Conservation (phyloP, 2,888 invertebrate species). For the Drosophila multiciliata region DNA sequence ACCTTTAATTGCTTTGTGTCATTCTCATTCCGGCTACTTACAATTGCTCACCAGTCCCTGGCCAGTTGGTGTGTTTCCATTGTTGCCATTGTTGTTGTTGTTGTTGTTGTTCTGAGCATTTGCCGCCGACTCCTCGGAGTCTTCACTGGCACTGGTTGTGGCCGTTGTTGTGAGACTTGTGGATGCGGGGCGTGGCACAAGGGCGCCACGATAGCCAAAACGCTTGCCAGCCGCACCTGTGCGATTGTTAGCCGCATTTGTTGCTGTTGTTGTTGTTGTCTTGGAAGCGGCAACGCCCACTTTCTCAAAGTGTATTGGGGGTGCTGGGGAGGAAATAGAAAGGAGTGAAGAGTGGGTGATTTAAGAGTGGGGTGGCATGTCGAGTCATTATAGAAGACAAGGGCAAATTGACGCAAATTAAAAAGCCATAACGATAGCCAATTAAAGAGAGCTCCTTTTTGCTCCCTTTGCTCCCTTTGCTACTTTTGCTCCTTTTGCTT, state of each 20-base stretch:
- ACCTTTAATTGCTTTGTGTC: slow-evolving; percentile 1
- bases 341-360: slow-evolving; percentile 7
- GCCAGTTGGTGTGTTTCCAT: slow-evolving; percentile 6
- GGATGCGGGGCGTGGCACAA: slow-evolving; percentile 85
- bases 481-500: background rate
- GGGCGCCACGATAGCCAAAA: slow-evolving; percentile 90
- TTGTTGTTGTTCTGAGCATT: slow-evolving; percentile 68
- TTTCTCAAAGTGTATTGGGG: slow-evolving; percentile 82
- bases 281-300: slow-evolving; percentile 79
- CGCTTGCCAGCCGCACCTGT: slow-evolving; percentile 88
- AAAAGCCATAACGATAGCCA: slow-evolving; percentile 47
- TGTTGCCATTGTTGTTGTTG: slow-evolving; percentile 20
- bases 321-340: slow-evolving; percentile 26
- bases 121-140: slow-evolving; percentile 47
- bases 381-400: slow-evolving; percentile 37
- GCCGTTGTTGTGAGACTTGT: slow-evolving; percentile 84
- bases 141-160: slow-evolving; percentile 46
- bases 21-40: slow-evolving; percentile 59
- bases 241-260: slow-evolving; percentile 83
- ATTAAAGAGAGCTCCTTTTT: background rate
- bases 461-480: background rate
- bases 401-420: slow-evolving; percentile 59
- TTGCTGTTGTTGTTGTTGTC: slow-evolving; percentile 16
- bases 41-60: slow-evolving; percentile 77
- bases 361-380: slow-evolving; percentile 33